Evolutionary conservation across 2,888 invertebrate genomes (phyloP), one percentile per base, ranked within the genome.

Genomic region (Drosophila rellima): DNA sequence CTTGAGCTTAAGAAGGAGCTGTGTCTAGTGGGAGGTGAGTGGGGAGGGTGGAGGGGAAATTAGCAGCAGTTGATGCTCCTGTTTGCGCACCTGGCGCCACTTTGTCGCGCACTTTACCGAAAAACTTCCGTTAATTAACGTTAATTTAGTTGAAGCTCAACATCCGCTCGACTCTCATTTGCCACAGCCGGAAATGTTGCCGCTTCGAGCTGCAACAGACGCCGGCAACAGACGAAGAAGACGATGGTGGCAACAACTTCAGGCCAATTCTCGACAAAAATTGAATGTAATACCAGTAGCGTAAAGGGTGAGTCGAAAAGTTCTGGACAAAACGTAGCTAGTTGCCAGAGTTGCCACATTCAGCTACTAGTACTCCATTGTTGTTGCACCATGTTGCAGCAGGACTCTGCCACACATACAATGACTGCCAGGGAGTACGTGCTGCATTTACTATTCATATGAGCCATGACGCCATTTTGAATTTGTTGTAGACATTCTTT

Each of bases 71-170:
- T 40, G 70, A 13, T 42, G 64, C 45, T 51, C 3, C 18, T 47
- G 6, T 29, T 48, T 29, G 73, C 70, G 70, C 78, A 74, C 59
- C 73, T 76, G 71, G 61, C 65, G 71, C 66, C 76, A 72, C 79
- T 75, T 73, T 78, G 69, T 60, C 64, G 72, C 64, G 62, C 78
- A 67, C 62, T 73, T 78, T 74, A 71, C 70, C 74, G 70, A 70
- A 78, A 78, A 86, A 83, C 86, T 86, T 86, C 88, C 85, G 88
- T 86, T 86, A 86, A 86, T 86, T 86, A 86, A 86, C 85, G 88
- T 88, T 86, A 86, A 86, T 83, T 86, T 88, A 86, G 80, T 88
- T 76, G 86, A 80, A 88, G 74, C 81, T 80, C 73, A 67, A 70
- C 88, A 63, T 86, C 88, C 80, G 86, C 31, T 63, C 6, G 10